phyloP scores from a whole-genome alignment of 2,888 invertebrate species.

The Anarsia innoxiella region DNA sequence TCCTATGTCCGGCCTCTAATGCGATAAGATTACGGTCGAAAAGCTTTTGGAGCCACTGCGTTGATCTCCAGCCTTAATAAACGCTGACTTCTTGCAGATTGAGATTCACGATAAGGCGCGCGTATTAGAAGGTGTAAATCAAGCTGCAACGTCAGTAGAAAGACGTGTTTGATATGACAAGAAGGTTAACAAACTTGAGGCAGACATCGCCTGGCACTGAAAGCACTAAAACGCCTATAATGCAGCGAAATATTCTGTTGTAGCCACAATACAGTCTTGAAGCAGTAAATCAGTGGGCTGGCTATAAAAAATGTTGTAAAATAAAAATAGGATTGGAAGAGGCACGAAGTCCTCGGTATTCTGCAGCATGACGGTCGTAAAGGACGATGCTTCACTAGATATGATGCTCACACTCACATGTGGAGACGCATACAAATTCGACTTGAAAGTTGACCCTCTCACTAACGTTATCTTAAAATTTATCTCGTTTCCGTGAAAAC shows the following conservation, averaged over 20 bases:
- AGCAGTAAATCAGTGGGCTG: constrained; percentile 44
- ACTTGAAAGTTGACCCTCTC: constrained; percentile 41
- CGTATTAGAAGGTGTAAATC: constrained; percentile 11
- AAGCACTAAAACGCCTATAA: constrained; percentile 48
- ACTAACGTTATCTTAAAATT: constrained; percentile 48
- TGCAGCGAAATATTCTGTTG: constrained; percentile 43
- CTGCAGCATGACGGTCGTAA: constrained; percentile 9
- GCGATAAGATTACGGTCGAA: constrained; percentile 64
- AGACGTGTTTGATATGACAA: constrained; percentile 38
- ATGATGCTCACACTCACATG: constrained; percentile 19
- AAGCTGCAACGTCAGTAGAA: constrained; percentile 22
- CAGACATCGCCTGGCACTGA: constrained; percentile 42
- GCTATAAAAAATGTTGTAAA: constrained; percentile 41
- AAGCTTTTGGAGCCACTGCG: constrained; percentile 28
- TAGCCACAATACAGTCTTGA: constrained; percentile 43
- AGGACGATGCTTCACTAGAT: constrained; percentile 13
- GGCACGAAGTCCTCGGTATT: constrained; percentile 19
- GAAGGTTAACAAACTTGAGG: constrained; percentile 39
- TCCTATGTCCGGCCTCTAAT: constrained; percentile 72
- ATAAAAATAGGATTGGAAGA: constrained; percentile 44
- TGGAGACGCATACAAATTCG: constrained; percentile 35
- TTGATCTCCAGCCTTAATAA: constrained; percentile 17
- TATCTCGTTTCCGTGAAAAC: constrained; percentile 64
- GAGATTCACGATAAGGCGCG: constrained; percentile 4
- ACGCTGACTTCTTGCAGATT: constrained; percentile 8